phyloP scores from a whole-genome alignment of 1,140 invertebrate genomes.

The Alviniconcha marisindica region DNA sequence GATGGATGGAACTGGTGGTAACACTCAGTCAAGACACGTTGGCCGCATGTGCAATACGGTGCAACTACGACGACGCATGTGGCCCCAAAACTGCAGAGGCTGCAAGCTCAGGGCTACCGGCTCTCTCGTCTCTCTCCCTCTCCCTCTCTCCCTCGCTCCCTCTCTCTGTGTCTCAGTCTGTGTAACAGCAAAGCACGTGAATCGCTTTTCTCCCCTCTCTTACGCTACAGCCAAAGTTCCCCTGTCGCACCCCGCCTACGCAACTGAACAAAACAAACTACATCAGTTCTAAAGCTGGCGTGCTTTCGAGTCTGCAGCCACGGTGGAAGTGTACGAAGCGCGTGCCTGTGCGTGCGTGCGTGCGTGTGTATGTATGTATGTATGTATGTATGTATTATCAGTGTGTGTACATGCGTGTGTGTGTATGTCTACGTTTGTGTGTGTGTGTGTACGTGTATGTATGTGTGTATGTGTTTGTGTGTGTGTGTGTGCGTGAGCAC shows the following conservation, averaged over 20 bases:
- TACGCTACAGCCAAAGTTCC: constrained; percentile 5
- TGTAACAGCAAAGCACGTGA: neutral
- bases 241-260: constrained; percentile 20
- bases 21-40: no score
- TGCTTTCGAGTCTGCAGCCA: neutral
- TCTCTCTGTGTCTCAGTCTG: neutral
- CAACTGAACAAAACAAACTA: constrained; percentile 29
- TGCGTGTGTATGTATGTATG: neutral
- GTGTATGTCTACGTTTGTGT: no score
- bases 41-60: constrained; percentile 5
- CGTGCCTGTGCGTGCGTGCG: neutral
- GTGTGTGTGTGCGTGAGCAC: neutral
- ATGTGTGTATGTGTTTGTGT: neutral
- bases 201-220: constrained; percentile 1
- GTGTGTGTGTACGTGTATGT: no score
- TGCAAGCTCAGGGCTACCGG: no score
- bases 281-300: constrained; percentile 27
- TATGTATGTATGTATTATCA: no score
- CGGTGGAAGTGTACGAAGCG: constrained; percentile 6
- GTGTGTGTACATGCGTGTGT: no score
- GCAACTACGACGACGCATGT: constrained; percentile 13
- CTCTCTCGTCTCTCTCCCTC: no score
- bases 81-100: no score
- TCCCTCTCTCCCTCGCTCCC: no score
- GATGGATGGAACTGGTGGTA: no score